These are phyloP conservation scores for Nesometra sesokonis DNA, from an alignment of 35 echinoderm and acorn worm species.

Conservation along the genomic window DNA sequence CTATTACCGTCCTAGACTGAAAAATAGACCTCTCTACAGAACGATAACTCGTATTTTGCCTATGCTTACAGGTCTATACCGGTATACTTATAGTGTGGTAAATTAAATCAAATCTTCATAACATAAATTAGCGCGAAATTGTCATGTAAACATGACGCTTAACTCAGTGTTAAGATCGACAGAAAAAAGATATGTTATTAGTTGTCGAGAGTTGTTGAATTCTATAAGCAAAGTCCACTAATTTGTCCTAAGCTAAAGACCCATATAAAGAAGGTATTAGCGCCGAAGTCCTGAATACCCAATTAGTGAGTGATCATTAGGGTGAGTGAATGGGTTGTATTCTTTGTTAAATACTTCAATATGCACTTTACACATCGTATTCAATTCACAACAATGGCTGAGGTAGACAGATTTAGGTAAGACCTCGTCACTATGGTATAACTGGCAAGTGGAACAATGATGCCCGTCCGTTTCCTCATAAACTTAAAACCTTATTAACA, in stretches of 20 bases:
- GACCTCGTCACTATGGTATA: background rate
- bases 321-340: background rate
- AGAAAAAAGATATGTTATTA: no score
- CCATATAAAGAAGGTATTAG: background rate
- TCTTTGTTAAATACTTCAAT: background rate
- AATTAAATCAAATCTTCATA: no score
- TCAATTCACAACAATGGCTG: background rate
- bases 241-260: background rate
- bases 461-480: background rate
- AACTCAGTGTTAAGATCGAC: no score
- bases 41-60: no score
- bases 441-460: background rate
- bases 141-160: no score
- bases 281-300: background rate
- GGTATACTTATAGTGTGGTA: no score
- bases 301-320: background rate
- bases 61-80: no score
- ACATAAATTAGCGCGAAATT: no score
- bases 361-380: background rate
- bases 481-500: background rate
- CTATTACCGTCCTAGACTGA: no score
- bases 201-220: background rate
- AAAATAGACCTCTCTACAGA: no score
- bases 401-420: background rate
- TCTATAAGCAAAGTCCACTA: background rate